These are phyloP conservation scores for Enteromius fasciolatus DNA, from an alignment of 2,797 vertebrate species.

Conservation along the genomic window DNA sequence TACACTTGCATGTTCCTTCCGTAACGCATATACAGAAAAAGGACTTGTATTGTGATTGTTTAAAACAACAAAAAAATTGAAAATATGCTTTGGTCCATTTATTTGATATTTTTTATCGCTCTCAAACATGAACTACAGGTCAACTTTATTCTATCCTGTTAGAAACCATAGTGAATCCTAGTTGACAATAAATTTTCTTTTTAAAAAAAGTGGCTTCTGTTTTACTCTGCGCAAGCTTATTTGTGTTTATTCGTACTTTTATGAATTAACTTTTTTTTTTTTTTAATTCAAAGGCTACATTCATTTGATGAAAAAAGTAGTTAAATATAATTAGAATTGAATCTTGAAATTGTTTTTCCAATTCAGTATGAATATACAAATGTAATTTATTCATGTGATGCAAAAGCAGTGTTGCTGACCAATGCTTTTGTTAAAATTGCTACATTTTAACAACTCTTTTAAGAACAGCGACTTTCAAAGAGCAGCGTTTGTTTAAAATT, in stretches of 20 bases:
- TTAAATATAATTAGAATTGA: background rate
- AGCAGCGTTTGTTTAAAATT: background rate
- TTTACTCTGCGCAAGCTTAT: background rate
- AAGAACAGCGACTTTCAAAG: background rate
- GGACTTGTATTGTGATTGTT: slow-evolving; percentile 53
- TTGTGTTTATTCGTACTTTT: background rate
- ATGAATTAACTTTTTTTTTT: no score
- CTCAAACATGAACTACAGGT: slow-evolving; percentile 56
- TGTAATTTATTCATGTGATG: background rate
- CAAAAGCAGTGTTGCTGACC: background rate
- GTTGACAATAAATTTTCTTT: slow-evolving; percentile 71
- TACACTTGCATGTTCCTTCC: slow-evolving; percentile 54
- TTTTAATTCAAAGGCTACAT: background rate
- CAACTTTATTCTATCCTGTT: slow-evolving; percentile 54
- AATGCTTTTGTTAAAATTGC: background rate
- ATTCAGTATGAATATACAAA: background rate
- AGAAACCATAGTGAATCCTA: slow-evolving; percentile 66
- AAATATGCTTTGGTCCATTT: background rate
- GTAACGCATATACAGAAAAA: slow-evolving; percentile 17
- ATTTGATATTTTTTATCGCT: slow-evolving; percentile 56
- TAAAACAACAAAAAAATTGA: slow-evolving; percentile 43
- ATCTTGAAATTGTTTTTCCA: background rate
- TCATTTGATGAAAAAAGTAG: background rate
- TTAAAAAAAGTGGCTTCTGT: background rate
- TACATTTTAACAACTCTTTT: background rate